phyloP scores from a whole-genome alignment of 2,113 vertebrate genomes.

The Tenrec ecaudatus region DNA sequence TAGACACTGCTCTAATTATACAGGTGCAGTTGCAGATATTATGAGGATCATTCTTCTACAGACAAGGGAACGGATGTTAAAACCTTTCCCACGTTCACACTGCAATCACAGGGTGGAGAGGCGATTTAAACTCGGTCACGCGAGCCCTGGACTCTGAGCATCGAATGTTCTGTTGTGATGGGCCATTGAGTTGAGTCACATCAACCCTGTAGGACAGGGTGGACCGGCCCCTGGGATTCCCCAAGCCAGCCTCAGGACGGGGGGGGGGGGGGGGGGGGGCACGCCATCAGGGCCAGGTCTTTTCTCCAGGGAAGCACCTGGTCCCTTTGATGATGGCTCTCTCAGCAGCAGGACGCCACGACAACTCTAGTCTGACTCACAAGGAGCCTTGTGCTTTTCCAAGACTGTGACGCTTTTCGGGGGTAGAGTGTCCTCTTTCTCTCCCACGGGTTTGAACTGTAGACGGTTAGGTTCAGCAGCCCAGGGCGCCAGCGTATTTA shows the following conservation, averaged over 20 bases:
- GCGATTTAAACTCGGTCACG: constrained; percentile 1
- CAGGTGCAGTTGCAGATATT: background rate
- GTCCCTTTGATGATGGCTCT: background rate
- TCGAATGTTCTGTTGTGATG: background rate
- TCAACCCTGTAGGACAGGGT: too few species aligned
- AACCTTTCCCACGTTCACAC: background rate
- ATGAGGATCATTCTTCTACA: background rate
- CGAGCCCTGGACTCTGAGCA: background rate
- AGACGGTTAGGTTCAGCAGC: too few species aligned
- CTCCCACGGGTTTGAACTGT: too few species aligned
- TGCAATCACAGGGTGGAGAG: background rate
- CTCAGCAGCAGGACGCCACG: background rate
- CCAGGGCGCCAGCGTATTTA: background rate
- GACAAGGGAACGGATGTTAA: background rate
- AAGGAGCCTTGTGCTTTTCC: too few species aligned
- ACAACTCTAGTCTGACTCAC: too few species aligned
- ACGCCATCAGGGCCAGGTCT: background rate
- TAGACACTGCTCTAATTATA: too few species aligned
- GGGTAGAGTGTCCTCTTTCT: too few species aligned
- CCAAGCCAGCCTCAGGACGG: background rate
- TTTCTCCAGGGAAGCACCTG: background rate
- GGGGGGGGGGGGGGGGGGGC: too few species aligned
- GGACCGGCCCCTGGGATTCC: background rate
- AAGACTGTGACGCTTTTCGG: too few species aligned
- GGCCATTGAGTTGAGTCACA: background rate